Percentiles rank a stretch among this genome's conserved stretches.
Evolutionary conservation across 2,888 invertebrate species (phyloP).

Genomic region (Timema cristinae): DNA sequence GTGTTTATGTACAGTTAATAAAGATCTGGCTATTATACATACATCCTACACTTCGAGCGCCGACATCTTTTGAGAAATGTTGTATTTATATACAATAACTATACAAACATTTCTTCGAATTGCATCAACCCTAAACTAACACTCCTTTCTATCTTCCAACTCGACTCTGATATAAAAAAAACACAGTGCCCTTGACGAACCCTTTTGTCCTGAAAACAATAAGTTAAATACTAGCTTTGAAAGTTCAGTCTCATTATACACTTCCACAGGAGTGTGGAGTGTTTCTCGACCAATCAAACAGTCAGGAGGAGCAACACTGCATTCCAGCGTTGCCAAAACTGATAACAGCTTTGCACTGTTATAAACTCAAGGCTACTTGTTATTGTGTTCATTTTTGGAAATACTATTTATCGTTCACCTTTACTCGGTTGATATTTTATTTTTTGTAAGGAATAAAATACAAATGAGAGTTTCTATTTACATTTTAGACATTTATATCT

Average conservation of each 20-base stretch:
- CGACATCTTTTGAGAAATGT: slow-evolving; percentile 10
- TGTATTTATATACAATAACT: slow-evolving; percentile 9
- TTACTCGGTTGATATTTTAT: too few relatives aligned
- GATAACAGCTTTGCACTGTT: neutral
- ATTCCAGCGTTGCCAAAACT: neutral
- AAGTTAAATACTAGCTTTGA: slow-evolving; percentile 5
- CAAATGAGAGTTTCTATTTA: too few relatives aligned
- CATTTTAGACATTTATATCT: too few relatives aligned
- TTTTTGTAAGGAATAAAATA: too few relatives aligned
- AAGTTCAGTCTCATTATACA: slow-evolving; percentile 7
- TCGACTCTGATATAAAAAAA: neutral
- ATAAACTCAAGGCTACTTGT: neutral
- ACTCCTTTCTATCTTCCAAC: neutral
- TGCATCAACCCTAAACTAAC: slow-evolving; percentile 24
- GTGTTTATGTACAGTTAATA: slow-evolving; percentile 20
- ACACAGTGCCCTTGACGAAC: neutral
- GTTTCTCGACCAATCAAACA: slow-evolving; percentile 2
- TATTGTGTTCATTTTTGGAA: neutral
- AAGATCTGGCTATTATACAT: slow-evolving; percentile 17
- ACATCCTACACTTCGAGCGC: slow-evolving; percentile 11
- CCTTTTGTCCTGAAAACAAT: neutral
- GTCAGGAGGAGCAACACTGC: neutral
- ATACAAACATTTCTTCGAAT: slow-evolving; percentile 10
- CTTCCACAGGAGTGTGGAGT: neutral
- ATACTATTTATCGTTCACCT: too few relatives aligned